phyloP scores from a whole-genome alignment of 2,888 invertebrate species.

The Orgyia antiqua region DNA sequence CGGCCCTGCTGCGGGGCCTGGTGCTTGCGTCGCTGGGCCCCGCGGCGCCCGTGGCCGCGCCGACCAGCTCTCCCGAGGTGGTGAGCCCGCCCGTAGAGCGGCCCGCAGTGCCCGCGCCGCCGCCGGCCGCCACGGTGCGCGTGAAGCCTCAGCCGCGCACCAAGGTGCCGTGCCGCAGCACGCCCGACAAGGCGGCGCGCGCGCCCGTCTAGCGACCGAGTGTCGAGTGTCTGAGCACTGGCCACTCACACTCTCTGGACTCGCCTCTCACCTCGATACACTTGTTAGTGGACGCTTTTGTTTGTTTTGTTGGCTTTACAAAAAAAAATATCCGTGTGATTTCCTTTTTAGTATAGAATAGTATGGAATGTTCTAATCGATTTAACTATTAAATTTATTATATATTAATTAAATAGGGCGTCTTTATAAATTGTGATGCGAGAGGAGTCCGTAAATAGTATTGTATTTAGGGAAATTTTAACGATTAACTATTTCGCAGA shows the following conservation, averaged over 20 bases:
- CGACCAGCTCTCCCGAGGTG: slow-evolving; percentile 19
- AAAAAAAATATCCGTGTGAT: slow-evolving; percentile 75
- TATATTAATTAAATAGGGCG: slow-evolving; percentile 18
- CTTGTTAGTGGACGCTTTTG: slow-evolving; percentile 66
- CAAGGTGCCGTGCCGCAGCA: slow-evolving; percentile 38
- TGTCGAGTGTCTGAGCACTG: no score
- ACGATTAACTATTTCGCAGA: slow-evolving; percentile 13
- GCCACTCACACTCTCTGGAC: slow-evolving; percentile 32
- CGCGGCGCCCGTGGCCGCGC: slow-evolving; percentile 34
- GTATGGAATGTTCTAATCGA: slow-evolving; percentile 69
- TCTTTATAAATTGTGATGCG: slow-evolving; percentile 20
- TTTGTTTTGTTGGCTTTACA: slow-evolving; percentile 73
- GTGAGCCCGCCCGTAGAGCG: slow-evolving; percentile 25
- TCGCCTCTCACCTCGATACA: slow-evolving; percentile 57
- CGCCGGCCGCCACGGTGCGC: slow-evolving; percentile 43
- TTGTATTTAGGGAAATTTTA: slow-evolving; percentile 23
- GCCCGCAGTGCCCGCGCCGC: slow-evolving; percentile 23
- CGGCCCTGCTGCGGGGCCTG: slow-evolving; percentile 63
- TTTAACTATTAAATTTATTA: slow-evolving; percentile 37
- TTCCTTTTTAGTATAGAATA: slow-evolving; percentile 58
- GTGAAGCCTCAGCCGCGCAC: slow-evolving; percentile 63
- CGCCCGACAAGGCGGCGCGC: slow-evolving; percentile 4
- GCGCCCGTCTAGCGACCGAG: slow-evolving; percentile 11
- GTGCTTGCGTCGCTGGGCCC: slow-evolving; percentile 68
- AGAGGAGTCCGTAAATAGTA: slow-evolving; percentile 28